phyloP scores from a whole-genome alignment of 2,113 vertebrate species.

The Suricata suricatta region DNA sequence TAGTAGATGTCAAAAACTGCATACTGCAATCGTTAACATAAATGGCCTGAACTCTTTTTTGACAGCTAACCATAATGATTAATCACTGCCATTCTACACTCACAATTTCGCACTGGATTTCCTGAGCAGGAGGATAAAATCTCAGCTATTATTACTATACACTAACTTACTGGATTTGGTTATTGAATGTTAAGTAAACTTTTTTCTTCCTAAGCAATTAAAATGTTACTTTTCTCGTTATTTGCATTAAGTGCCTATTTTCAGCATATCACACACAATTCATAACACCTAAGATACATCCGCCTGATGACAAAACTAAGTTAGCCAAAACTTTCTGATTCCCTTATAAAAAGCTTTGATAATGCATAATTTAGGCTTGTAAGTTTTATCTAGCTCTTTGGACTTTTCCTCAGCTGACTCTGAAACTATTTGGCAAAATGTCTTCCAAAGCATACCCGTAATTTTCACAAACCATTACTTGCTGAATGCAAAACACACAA shows the following conservation, averaged over 20 bases:
- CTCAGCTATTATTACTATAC: not conserved
- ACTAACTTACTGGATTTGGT: not conserved
- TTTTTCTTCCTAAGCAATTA: conserved; percentile 34
- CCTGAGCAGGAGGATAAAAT: not conserved
- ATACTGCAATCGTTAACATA: conserved; percentile 60
- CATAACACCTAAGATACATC: not conserved
- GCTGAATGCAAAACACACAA: not conserved
- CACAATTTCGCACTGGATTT: conserved; percentile 17
- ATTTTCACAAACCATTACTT: not conserved
- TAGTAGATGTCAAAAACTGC: conserved; percentile 63
- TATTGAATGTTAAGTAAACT: not conserved
- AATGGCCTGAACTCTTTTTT: conserved; percentile 34
- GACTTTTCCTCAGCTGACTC: not conserved
- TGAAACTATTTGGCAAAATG: not conserved
- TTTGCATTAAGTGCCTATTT: not conserved
- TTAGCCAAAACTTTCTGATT: not conserved
- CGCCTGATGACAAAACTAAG: not conserved
- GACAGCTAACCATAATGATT: conserved; percentile 70
- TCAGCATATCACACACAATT: not conserved
- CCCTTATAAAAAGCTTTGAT: not conserved
- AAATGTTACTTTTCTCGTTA: not conserved
- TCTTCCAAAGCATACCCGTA: not conserved
- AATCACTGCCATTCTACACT: conserved; percentile 52
- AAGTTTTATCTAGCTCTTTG: not conserved
- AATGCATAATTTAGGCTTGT: not conserved